Base-by-base conservation (phyloP, 2,113 vertebrate species). In the Tetraodon nigroviridis region DNA sequence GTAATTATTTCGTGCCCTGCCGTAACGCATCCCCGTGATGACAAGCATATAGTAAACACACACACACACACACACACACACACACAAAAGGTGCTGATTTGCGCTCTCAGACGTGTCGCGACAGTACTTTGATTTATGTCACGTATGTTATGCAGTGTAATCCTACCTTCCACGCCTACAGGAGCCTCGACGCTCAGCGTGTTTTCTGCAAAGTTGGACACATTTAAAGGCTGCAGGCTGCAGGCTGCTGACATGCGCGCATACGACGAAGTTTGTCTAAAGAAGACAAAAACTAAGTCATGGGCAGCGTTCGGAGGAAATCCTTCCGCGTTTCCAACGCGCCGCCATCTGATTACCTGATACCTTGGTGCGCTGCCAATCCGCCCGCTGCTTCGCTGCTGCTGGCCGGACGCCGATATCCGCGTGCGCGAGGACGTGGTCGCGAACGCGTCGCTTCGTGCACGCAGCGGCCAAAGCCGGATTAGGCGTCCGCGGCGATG, bases 1-100 rank as follows among this genome's bases (percentile, higher is more conserved):
- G 72, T 89, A 90, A 90, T 91, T 90, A 90, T 80, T 63, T 49
- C 52, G 58, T 88, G 84, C 84, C 71, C 71, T 90, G 89, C 84
- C 86, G 65, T 83, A 84, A 89, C 90, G 88, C 82, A 89, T 86
- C 86, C 70, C 71, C 79, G 49, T 41, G 69, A 81, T 58, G 73
- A 60, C 73, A 64, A 46, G 8, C 24, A 24, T 24, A 56, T 77
- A 47, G 61, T 58, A 51, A 32, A 65, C 61, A 82, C 67, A 78
- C 69, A 68, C 76, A 46, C 54, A 40, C 54, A 32, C 21, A 46
- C n/a, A 65, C 61, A 82, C 67, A 78, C 69, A 68, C 76, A 46
- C 54, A 40, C 54, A 32, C 21, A 27, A 27, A 27, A 74, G 83
- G 81, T 69, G 59, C 62, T 20, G 53, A 67, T 56, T 58, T 15